These are phyloP conservation scores for Prosopocoilus inquinatus DNA, from an alignment of 2,888 invertebrate species.

Conservation along the genomic window DNA sequence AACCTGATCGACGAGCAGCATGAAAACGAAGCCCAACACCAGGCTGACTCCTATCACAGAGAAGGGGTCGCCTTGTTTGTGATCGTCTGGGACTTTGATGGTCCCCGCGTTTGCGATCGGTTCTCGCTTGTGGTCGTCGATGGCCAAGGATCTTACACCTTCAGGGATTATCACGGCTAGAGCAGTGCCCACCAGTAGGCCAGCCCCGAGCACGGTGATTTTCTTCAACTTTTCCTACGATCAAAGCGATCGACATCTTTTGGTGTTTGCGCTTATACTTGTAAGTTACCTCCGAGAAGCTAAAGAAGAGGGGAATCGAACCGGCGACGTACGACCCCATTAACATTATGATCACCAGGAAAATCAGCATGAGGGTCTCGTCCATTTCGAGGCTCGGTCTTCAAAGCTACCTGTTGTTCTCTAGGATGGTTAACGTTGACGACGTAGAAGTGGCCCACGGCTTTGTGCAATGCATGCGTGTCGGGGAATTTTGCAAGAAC, in stretches of 20 bases:
- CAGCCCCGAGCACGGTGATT: conserved; percentile 94
- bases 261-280: not conserved
- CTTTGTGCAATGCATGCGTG: conserved; percentile 16
- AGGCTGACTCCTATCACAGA: conserved; percentile 88
- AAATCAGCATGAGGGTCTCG: conserved; percentile 77
- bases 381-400: conserved; percentile 62
- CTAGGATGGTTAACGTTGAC: conserved; percentile 1
- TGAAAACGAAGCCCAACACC: conserved; percentile 94
- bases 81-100: conserved; percentile 46
- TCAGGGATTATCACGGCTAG: conserved; percentile 98
- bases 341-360: conserved; percentile 89
- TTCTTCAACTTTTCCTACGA: conserved; percentile 88
- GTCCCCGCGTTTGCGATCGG: conserved; percentile 30
- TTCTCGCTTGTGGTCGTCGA: conserved; percentile 28
- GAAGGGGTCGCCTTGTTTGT: conserved; percentile 61
- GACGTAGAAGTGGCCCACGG: not conserved
- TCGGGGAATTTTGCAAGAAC: not conserved
- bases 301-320: conserved; percentile 90
- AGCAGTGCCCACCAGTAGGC: conserved; percentile 95
- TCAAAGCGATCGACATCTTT: not conserved
- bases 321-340: conserved; percentile 95
- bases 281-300: conserved; percentile 83
- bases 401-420: conserved; percentile 9
- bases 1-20: conserved; percentile 92
- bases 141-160: conserved; percentile 80